A percentile compares a stretch with the other conserved stretches of the same genome.
These are phyloP conservation scores for Momotus momota DNA, from an alignment of 2,797 vertebrate species.

Conservation along the genomic window DNA sequence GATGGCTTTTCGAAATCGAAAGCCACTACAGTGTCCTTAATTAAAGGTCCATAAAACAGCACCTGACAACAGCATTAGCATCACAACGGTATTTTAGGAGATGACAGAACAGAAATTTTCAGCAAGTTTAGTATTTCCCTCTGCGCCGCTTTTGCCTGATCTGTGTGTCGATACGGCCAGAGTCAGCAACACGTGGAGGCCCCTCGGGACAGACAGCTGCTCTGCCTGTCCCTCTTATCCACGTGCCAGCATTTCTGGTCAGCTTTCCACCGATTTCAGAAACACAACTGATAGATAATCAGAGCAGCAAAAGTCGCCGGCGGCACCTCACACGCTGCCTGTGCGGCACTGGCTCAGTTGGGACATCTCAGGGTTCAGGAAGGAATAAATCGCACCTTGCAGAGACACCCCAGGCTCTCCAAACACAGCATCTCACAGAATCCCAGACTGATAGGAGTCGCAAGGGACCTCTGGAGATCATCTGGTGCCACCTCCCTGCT, in stretches of 20 bases:
- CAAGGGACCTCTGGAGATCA: too few species aligned
- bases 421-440: not conserved
- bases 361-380: not conserved
- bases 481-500: too few species aligned
- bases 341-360: not conserved
- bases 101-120: not conserved
- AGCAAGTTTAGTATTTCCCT: not conserved
- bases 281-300: not conserved
- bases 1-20: slow-evolving; percentile 3
- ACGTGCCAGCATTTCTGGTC: not conserved
- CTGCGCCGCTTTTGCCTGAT: not conserved
- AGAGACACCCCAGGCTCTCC: not conserved
- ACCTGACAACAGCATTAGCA: not conserved
- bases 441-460: too few species aligned
- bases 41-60: slow-evolving; percentile 16
- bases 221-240: not conserved
- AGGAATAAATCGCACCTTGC: not conserved
- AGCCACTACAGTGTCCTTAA: slow-evolving; percentile 28
- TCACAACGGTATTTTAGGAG: slow-evolving; percentile 28
- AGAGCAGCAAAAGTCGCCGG: not conserved
- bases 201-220: not conserved
- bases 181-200: not conserved
- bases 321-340: not conserved
- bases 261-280: not conserved
- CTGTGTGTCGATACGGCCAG: not conserved